Base-by-base conservation (phyloP, 2,113 vertebrate genomes). In the Oncorhynchus gorbuscha region DNA sequence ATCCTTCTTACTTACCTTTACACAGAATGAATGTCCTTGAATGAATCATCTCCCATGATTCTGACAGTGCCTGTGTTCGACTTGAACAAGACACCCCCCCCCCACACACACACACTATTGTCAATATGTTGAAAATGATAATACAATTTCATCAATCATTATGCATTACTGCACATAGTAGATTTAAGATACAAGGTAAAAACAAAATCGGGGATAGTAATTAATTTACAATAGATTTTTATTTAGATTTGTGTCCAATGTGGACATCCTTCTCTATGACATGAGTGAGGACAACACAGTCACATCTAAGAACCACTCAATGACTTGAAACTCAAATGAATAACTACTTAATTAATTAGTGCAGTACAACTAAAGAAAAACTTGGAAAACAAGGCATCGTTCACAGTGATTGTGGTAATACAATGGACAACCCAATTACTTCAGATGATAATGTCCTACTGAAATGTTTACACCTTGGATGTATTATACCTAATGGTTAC, bases 361-460 rank as follows among this genome's bases (percentile, higher is more conserved):
- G 18, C 22, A 51, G 6, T 16, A 71, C 12, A 72, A 39, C 59
- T 28, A 5, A 59, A 59, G 14, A 32, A 20, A 20, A 58, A 14
- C 3, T 12, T 28, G 22, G 18, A 20, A 48, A 48, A 49, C 16
- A 70, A 70, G 69, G 26, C 49, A 59, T 61, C 55, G 20, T 61
- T 73, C 71, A 73, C 71, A 73, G 71, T 35, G 71, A 39, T 73
- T n/a, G 18, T 61, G 39, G 69, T 51, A 71, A 71, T 51, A 24
- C 2, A 28, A 51, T 71, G 18, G 14, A 32, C 18, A 65, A n/a
- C 7, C 1, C 1, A 64, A 24, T 64, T 3, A 64, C 51, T 55
- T 71, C 20, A n/a, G 45, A 55, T 18, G 28, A 30, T 26, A 9
- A 49, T 55, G 26, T 20, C 1, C 4, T 26, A 9, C 26, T 5